These are phyloP conservation scores for Diabrotica undecimpunctata DNA, from an alignment of 1,140 invertebrate genomes.

Conservation along the genomic window DNA sequence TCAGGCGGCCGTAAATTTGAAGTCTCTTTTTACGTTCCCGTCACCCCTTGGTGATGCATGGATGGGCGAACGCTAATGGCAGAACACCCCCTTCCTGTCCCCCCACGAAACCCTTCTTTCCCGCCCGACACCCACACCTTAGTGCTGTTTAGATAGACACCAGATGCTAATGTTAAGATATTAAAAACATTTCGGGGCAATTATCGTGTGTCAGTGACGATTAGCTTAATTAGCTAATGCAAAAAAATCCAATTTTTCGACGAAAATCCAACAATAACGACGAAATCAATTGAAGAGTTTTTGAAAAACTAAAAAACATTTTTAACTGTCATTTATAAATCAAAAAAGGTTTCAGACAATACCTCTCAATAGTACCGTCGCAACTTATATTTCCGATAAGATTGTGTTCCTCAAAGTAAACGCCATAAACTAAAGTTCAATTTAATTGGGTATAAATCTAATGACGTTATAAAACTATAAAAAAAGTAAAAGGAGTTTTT, in stretches of 20 bases:
- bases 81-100: slow-evolving; percentile 18
- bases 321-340: not conserved
- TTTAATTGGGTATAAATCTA: not conserved
- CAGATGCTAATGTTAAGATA: not conserved
- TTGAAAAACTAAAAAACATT: not conserved
- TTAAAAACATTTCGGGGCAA: not conserved
- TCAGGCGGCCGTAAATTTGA: slow-evolving; percentile 37
- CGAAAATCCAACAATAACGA: not conserved
- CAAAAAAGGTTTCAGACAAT: not conserved
- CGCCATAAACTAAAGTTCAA: not conserved
- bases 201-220: not conserved
- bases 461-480: not conserved
- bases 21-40: slow-evolving; percentile 33
- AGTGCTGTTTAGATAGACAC: not conserved
- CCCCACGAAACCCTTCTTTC: slow-evolving; percentile 4
- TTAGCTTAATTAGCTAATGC: not conserved
- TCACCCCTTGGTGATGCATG: slow-evolving; percentile 34
- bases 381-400: not conserved
- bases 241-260: not conserved
- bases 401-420: not conserved
- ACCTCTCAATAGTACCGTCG: not conserved
- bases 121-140: not conserved
- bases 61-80: slow-evolving; percentile 32
- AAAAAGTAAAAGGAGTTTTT: not conserved
- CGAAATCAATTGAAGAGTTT: not conserved